phyloP scores from a whole-genome alignment of 1,140 invertebrate species.

The Drosophila subpulchrella region DNA sequence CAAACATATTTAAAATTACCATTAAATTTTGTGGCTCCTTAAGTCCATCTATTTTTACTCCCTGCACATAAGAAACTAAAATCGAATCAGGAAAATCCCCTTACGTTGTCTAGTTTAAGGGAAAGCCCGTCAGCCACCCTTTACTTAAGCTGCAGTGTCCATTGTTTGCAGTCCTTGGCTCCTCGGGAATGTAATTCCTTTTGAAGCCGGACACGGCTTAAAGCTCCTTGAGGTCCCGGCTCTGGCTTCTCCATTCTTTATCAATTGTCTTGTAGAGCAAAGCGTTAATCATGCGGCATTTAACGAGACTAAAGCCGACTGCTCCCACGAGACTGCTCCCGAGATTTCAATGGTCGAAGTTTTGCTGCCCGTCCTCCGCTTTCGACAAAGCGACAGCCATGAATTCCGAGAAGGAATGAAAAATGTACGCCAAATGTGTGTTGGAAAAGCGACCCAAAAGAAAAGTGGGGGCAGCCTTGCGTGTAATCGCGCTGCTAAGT shows the following conservation, averaged over 20 bases:
- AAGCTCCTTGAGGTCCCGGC: constrained; percentile 25
- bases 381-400: constrained; percentile 57
- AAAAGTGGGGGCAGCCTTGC: constrained; percentile 59
- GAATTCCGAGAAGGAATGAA: constrained; percentile 62
- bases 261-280: constrained; percentile 74
- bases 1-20: too few relatives aligned
- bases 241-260: constrained; percentile 51
- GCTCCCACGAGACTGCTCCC: constrained; percentile 55
- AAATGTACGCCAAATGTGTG: constrained; percentile 51
- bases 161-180: constrained; percentile 35
- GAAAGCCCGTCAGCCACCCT: constrained; percentile 2
- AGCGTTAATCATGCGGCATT: constrained; percentile 80
- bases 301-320: constrained; percentile 63
- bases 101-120: neutral
- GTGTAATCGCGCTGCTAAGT: constrained; percentile 79
- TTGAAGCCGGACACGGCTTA: constrained; percentile 42
- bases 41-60: neutral
- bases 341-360: constrained; percentile 75
- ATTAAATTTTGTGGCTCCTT: neutral
- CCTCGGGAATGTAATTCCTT: constrained; percentile 40
- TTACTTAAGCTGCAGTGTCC: constrained; percentile 35
- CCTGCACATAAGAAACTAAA: neutral
- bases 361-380: constrained; percentile 26
- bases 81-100: neutral
- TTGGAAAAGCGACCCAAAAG: constrained; percentile 32